These are phyloP conservation scores for Anoncus sp. DNA, from an alignment of 2,888 invertebrate species.

Conservation along the genomic window DNA sequence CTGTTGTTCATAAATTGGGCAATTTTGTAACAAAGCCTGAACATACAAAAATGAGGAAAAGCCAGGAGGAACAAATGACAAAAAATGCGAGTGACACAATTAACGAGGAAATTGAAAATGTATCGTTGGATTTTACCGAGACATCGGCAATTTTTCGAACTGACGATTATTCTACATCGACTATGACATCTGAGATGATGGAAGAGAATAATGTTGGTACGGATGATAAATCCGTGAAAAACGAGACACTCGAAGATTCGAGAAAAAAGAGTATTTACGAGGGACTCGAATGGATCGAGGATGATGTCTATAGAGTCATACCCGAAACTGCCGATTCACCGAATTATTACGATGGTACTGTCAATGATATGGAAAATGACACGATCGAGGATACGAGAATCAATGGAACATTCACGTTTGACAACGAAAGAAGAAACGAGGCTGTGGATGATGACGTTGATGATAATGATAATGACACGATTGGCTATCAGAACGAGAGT, in stretches of 20 bases:
- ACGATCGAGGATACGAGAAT: slow-evolving; percentile 68
- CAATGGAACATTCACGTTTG: slow-evolving; percentile 23
- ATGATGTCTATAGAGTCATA: slow-evolving; percentile 80
- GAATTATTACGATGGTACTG: slow-evolving; percentile 68
- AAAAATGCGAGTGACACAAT: not conserved
- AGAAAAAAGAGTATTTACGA: slow-evolving; percentile 73
- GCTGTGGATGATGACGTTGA: not conserved
- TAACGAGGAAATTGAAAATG: not conserved
- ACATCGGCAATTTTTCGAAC: not conserved
- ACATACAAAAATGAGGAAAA: not conserved
- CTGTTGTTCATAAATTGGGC: slow-evolving; percentile 66
- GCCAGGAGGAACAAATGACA: not conserved
- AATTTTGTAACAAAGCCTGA: slow-evolving; percentile 30
- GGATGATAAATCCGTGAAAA: slow-evolving; percentile 27
- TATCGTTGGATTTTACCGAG: not conserved
- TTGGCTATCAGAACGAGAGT: slow-evolving; percentile 66
- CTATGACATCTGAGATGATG: not conserved
- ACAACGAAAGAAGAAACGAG: slow-evolving; percentile 35
- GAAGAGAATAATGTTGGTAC: slow-evolving; percentile 2
- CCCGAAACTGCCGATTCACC: slow-evolving; percentile 75
- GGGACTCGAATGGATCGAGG: slow-evolving; percentile 80
- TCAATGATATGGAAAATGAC: slow-evolving; percentile 51
- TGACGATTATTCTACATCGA: slow-evolving; percentile 6
- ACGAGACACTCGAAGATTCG: slow-evolving; percentile 10
- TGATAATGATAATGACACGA: slow-evolving; percentile 66